A percentile compares a stretch with the other conserved stretches of the same genome.
Conservation (phyloP, 2,113 vertebrate genomes). For the Benthochromis sp. region DNA sequence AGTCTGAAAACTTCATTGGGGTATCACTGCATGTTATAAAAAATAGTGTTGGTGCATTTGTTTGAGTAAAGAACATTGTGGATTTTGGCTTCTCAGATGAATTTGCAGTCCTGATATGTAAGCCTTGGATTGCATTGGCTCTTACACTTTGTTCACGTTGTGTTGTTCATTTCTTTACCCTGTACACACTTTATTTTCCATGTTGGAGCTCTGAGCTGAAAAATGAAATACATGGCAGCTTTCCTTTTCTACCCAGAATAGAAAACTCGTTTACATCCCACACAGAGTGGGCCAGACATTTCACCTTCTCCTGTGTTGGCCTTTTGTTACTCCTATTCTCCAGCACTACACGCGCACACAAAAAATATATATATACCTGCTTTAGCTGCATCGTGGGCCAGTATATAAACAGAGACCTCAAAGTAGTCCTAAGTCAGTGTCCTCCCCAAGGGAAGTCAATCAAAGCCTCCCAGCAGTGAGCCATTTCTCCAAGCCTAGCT, state of each 20-base stretch:
- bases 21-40: neutral
- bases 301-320: constrained; percentile 21
- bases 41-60: neutral
- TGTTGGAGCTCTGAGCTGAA: neutral
- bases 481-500: constrained; percentile 44
- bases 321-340: constrained; percentile 16
- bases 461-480: constrained; percentile 50
- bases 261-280: constrained; percentile 42
- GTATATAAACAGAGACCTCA: constrained; percentile 22
- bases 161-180: neutral
- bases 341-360: neutral
- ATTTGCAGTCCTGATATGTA: neutral
- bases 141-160: neutral
- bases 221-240: neutral
- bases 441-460: constrained; percentile 51
- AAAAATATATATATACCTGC: neutral
- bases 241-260: constrained; percentile 30
- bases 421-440: constrained; percentile 23
- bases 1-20: neutral
- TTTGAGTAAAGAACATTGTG: neutral
- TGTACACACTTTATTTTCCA: neutral
- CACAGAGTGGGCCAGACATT: constrained; percentile 25
- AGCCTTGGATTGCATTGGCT: neutral
- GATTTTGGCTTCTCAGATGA: neutral
- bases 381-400: neutral